Conservation (phyloP, 2,888 invertebrate genomes). For the Drosophila maculinotata region DNA sequence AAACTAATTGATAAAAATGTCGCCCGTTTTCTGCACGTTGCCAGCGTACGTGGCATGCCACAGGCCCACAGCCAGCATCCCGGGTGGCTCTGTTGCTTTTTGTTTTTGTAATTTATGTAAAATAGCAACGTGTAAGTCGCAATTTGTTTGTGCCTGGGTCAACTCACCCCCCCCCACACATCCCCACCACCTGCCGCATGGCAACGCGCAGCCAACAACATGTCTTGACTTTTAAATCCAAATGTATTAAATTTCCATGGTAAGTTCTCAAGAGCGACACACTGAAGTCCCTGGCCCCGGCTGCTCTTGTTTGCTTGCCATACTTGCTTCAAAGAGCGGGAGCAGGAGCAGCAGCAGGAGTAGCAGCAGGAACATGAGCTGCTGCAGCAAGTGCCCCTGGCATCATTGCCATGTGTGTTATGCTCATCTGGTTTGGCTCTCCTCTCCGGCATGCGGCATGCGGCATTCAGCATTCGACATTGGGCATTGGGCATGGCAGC, state of each 20-base stretch:
- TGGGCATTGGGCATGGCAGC: slow-evolving; percentile 68
- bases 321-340: slow-evolving; percentile 5
- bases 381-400: slow-evolving; percentile 52
- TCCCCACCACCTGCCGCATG: slow-evolving; percentile 36
- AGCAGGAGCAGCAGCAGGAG: neutral
- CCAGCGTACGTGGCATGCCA: slow-evolving; percentile 61
- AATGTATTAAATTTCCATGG: slow-evolving; percentile 77
- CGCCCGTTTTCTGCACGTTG: slow-evolving; percentile 69
- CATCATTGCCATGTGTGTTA: slow-evolving; percentile 48
- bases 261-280: slow-evolving; percentile 60
- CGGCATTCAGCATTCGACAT: slow-evolving; percentile 68
- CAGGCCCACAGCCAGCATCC: slow-evolving; percentile 14
- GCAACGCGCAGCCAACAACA: slow-evolving; percentile 66
- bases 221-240: slow-evolving; percentile 80
- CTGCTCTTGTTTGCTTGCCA: slow-evolving; percentile 49
- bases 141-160: slow-evolving; percentile 74
- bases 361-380: slow-evolving; percentile 23
- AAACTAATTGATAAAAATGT: slow-evolving; percentile 81
- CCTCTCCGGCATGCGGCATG: slow-evolving; percentile 74
- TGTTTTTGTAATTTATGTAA: slow-evolving; percentile 76
- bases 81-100: slow-evolving; percentile 42
- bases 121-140: slow-evolving; percentile 79
- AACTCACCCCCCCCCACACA: slow-evolving; percentile 11
- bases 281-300: slow-evolving; percentile 23
- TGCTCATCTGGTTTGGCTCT: slow-evolving; percentile 59